Percentiles rank a stretch among this genome's conserved stretches.
Conservation (phyloP, 2,113 vertebrate species). For the Panthera leo region DNA sequence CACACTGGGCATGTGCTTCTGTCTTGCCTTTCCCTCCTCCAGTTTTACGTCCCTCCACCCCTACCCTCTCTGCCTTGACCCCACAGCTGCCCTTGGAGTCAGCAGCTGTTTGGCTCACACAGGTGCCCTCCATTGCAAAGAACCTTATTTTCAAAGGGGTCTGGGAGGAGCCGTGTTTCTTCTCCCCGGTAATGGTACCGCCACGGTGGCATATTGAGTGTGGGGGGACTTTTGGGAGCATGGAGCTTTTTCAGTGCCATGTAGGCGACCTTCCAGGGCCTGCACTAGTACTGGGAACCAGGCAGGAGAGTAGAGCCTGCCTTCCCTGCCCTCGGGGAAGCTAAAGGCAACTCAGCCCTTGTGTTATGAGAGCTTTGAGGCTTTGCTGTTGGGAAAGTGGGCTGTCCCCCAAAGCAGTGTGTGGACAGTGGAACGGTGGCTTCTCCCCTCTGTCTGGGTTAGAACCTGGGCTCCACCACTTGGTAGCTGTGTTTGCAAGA, state of each 20-base stretch:
- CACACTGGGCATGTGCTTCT: accelerated
- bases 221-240: accelerated
- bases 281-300: not conserved
- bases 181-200: too few species aligned
- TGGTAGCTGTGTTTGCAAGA: not conserved
- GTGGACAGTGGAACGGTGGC: not conserved
- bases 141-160: not conserved
- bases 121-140: not conserved
- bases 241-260: not conserved
- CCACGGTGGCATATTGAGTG: not conserved
- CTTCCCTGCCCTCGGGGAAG: not conserved
- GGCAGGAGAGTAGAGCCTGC: not conserved
- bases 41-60: not conserved
- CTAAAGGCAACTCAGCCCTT: not conserved
- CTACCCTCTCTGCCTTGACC: not conserved
- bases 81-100: not conserved
- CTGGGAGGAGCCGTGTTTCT: not conserved
- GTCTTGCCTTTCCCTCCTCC: not conserved
- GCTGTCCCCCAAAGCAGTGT: not conserved
- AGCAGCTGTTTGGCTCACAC: not conserved
- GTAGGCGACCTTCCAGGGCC: accelerated
- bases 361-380: not conserved
- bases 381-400: not conserved
- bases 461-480: not conserved
- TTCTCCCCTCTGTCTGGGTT: not conserved